phyloP scores from a whole-genome alignment of 64 coral and sea anemone genomes.

The Pocillopora verrucosa region DNA sequence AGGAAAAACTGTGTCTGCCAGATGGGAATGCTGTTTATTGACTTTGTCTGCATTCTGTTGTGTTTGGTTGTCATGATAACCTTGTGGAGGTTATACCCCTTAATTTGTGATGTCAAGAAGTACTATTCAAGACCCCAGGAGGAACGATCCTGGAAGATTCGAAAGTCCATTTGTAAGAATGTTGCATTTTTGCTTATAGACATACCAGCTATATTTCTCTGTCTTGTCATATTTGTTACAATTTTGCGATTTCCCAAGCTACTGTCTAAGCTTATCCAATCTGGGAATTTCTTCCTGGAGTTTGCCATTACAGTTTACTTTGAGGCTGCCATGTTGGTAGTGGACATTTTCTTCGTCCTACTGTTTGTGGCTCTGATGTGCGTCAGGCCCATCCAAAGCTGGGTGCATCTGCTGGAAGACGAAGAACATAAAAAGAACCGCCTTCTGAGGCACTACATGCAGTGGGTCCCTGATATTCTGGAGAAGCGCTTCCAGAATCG shows the following conservation, averaged over 20 bases:
- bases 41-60: conserved; percentile 79
- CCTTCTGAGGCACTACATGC: conserved; percentile 65
- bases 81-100: conserved; percentile 90
- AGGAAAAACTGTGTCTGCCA: conserved; percentile 79
- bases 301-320: conserved; percentile 85
- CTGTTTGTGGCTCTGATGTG: conserved; percentile 89
- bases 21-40: conserved; percentile 70
- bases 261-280: conserved; percentile 86
- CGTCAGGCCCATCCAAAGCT: conserved; percentile 84
- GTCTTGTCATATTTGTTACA: conserved; percentile 76
- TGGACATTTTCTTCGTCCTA: conserved; percentile 80
- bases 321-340: conserved; percentile 67
- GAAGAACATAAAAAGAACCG: conserved; percentile 88
- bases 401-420: conserved; percentile 94
- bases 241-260: conserved; percentile 76
- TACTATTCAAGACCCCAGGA: conserved; percentile 41
- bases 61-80: conserved; percentile 63
- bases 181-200: conserved; percentile 85
- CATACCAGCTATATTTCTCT: conserved; percentile 80
- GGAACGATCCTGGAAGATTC: conserved; percentile 89
- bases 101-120: conserved; percentile 70
- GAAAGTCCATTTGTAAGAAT: conserved; percentile 85
- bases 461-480: conserved; percentile 88
- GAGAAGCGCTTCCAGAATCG: conserved; percentile 69
- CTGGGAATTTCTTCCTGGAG: conserved; percentile 88